phyloP scores from a whole-genome alignment of 2,888 invertebrate genomes.

The Auanema sp. region DNA sequence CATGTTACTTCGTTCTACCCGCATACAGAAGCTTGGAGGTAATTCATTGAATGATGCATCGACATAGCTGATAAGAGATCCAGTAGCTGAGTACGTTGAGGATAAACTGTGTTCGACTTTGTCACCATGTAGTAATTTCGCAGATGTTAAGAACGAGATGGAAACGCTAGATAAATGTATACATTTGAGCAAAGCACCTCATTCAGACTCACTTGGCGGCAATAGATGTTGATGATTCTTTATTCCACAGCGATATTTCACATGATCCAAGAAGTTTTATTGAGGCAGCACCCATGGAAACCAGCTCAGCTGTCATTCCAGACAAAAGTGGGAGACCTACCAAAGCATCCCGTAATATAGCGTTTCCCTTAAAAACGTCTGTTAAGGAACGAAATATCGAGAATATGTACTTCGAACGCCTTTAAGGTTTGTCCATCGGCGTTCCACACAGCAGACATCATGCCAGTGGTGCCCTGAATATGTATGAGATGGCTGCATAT shows the following conservation, averaged over 20 bases:
- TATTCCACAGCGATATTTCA: slow-evolving; percentile 40
- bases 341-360: slow-evolving; percentile 27
- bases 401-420: slow-evolving; percentile 39
- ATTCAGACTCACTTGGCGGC: slow-evolving; percentile 30
- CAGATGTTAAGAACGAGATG: slow-evolving; percentile 21
- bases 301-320: slow-evolving; percentile 35
- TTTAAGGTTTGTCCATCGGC: slow-evolving; percentile 43
- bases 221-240: slow-evolving; percentile 25
- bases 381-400: no score
- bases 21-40: slow-evolving; percentile 27
- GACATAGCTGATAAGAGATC: slow-evolving; percentile 22
- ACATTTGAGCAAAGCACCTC: neutral
- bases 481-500: slow-evolving; percentile 7
- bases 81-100: slow-evolving; percentile 20
- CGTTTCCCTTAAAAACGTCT: slow-evolving; percentile 32
- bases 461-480: slow-evolving; percentile 28
- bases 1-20: slow-evolving; percentile 19
- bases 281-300: slow-evolving; percentile 28
- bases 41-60: slow-evolving; percentile 20
- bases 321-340: slow-evolving; percentile 36
- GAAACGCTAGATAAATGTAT: slow-evolving; percentile 22
- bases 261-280: slow-evolving; percentile 27
- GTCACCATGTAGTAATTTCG: slow-evolving; percentile 14
- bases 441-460: slow-evolving; percentile 35
- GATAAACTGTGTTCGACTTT: slow-evolving; percentile 21